Base-by-base conservation (phyloP, 2,797 vertebrate genomes). In the Lerista edwardsae region DNA sequence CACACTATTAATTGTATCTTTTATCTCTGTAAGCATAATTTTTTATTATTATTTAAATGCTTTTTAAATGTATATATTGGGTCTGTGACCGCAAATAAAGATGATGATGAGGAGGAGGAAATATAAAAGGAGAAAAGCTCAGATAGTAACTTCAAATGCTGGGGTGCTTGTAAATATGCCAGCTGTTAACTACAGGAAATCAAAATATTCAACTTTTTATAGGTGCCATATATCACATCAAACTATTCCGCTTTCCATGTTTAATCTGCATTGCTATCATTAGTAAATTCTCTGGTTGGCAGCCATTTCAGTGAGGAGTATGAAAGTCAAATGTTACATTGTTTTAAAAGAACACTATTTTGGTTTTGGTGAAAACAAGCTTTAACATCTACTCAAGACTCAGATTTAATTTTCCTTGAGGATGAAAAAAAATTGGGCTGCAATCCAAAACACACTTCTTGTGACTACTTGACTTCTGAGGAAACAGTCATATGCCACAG, bases 141-240 rank as follows among this genome's bases (percentile, higher is more conserved):
- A 19, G 57, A 12, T 23, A 19, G 39, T 83, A 83, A 79, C 64
- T 90, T 90, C 85, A 83, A 23, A 36, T 67, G 27, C 6, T 68
- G 27, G 29, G 23, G 6, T 3, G 51, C 1, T 59, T 39, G 29
- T 75, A 41, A 51, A 76, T 34, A 75, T 44, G 36, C 19, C n/a
- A 62, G 27, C 15, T 62, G 62, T 27, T 44, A 72, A 11, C 25
- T 34, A 51, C 6, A 5, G 79, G 75, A 62, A 91, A 86, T 92
- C n/a, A n/a, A 89, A 84, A 91, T 84, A 86, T 83, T 71, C n/a
- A 41, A 89, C 80, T 88, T 91, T 93, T 93, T 86, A 85, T 1
- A 3, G 85, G 82, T 87, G 29, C 88, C 89, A 91, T 91, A 87
- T 92, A 89, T 69, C 90, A 90, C 78, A 73, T 87, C 84, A 82